Evolutionary conservation across 2,797 vertebrate genomes (phyloP), one percentile per base, ranked within the genome.

Genomic region (Phoeniculus purpureus): DNA sequence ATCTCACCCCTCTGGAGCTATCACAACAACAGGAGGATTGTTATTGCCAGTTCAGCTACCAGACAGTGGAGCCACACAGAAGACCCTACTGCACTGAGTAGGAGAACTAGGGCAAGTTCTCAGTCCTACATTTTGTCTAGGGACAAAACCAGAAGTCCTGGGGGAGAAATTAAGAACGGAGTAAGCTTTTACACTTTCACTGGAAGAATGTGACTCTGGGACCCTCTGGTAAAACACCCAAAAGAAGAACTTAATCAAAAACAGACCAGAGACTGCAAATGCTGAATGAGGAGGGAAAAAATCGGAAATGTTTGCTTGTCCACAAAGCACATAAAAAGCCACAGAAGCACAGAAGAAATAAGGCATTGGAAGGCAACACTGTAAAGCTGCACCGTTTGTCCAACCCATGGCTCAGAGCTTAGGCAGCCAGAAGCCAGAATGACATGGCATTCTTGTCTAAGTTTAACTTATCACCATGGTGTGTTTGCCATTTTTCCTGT

Each of bases 301-400:
- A 68, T 70, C 34, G 73, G 84, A 54, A 29, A 6, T 65, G 20
- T 81, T 89, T 78, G 12, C 31, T 89, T 85, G 48, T 79, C 74
- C 54, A 76, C 48, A 87, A 85, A 85, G n/a, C 17, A 26, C 66
- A 76, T 67, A 64, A 91, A 90, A 91, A 92, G 50, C 32, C 64
- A 81, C 67, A 70, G 58, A 65, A 92, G n/a, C 27, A 15, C 27
- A 91, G 58, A 40, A 37, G 80, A 76, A 93, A 65, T 51, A 70
- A 87, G 65, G 29, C 37, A 8, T 81, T 23, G 66, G 68, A 77
- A 72, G 45, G 9, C 56, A 89, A 79, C 10, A 34, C 13, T 73
- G 15, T 79, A 74, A 87, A 91, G 50, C 71, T 25, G 23, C 60
- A 82, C 23, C 19, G 37, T 74, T 80, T 4, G 0, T 65, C 34